Evolutionary conservation across 2,888 invertebrate genomes (phyloP), one percentile per base, ranked within the genome.

Genomic region (Orthonychiurus folsomi): DNA sequence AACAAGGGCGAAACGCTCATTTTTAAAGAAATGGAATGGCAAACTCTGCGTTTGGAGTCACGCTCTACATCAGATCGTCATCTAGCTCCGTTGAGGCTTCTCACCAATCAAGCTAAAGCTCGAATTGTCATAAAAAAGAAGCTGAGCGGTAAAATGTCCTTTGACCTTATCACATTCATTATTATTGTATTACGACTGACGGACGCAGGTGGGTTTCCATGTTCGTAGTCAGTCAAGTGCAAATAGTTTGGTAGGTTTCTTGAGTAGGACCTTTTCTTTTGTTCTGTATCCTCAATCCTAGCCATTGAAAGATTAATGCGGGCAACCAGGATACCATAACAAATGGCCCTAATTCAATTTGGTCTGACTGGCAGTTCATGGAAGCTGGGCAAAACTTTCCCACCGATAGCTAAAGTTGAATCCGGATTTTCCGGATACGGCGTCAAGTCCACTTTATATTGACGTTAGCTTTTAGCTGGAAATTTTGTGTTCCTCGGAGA

Each of bases 1-100:
- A 85, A 87, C 68, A 85, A 87, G 67, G 92, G 92, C 52, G 90
- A 95, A 75, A 81, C 97, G 69, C 82, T 99, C 69, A 89, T 97
- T 76, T 99, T 97, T 79, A 99, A 99, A 82, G 91, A 93, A 80
- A 80, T 97, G 61, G 89, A 91, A 76, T 99, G 99, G 97, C 95
- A 97, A 79, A 92, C 93, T 59, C 86, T 97, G 23, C 83, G 95
- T 67, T 89, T 97, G 75, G 96, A 97, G 79, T 96, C 96, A 15
- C 88, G 86, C 74, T 90, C 92, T 63, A 86, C 86, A 57, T 83
- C 83, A 75, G 86, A 87, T 76, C 50, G 71, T 56, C 84, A 84
- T 66, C 79, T 93, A 60, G 93, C 94, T 0, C 97, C 99, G 0
- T 80, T 99, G 55, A 81, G 96, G 66, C 81, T 99, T 67, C 83